These are phyloP conservation scores for Ormyrus pomaceus DNA, from an alignment of 2,888 invertebrate species.

Conservation along the genomic window DNA sequence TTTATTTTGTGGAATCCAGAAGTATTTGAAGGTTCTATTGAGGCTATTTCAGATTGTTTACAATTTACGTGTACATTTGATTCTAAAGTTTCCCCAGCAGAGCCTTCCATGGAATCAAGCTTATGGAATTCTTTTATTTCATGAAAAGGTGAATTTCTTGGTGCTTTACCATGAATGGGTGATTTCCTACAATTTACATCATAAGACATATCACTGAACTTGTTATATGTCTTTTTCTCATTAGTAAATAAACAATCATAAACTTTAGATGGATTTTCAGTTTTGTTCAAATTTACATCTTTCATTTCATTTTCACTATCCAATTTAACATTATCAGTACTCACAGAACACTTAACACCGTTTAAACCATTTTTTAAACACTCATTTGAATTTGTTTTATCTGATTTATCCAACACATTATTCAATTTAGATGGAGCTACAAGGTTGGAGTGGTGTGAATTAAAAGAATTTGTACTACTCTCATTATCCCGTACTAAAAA, in stretches of 20 bases:
- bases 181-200: slow-evolving; percentile 63
- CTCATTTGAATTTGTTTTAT: slow-evolving; percentile 44
- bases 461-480: slow-evolving; percentile 52
- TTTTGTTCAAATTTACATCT: slow-evolving; percentile 35
- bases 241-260: slow-evolving; percentile 48
- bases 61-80: slow-evolving; percentile 48
- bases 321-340: slow-evolving; percentile 38
- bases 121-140: slow-evolving; percentile 56
- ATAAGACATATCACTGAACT: slow-evolving; percentile 58
- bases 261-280: slow-evolving; percentile 38
- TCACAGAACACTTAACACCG: slow-evolving; percentile 46
- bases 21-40: slow-evolving; percentile 53
- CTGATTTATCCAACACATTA: slow-evolving; percentile 33
- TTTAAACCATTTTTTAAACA: slow-evolving; percentile 53
- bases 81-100: slow-evolving; percentile 56
- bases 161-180: slow-evolving; percentile 63
- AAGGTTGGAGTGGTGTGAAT: slow-evolving; percentile 36
- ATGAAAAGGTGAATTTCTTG: slow-evolving; percentile 61
- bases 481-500: slow-evolving; percentile 46
- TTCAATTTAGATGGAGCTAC: slow-evolving; percentile 40
- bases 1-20: slow-evolving; percentile 57
- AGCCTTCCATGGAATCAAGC: slow-evolving; percentile 57
- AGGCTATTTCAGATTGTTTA: slow-evolving; percentile 51
- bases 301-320: slow-evolving; percentile 53
- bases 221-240: slow-evolving; percentile 48